Base-by-base conservation (phyloP, 2,797 vertebrate species). In the Oceanodroma leucorhoa region DNA sequence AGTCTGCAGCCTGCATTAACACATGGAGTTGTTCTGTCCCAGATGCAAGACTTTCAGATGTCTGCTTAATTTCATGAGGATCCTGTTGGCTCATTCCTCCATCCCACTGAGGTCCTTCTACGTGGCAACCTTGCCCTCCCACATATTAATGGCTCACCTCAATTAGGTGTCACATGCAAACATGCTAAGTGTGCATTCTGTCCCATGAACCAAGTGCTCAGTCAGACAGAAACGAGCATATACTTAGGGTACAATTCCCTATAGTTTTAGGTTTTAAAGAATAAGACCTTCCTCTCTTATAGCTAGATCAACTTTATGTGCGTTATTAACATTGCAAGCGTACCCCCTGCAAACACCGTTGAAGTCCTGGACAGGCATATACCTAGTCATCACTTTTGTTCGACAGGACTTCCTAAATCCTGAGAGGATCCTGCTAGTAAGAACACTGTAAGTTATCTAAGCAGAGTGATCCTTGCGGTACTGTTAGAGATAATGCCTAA, bases 71-170 rank as follows among this genome's bases (percentile, higher is more conserved):
- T 80, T 75, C 17, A 22, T 0, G 0, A 72, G 8, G 29, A 83
- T 40, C 22, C 2, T 51, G 24, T 32, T 69, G 14, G 4, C 20
- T 79, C 2, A 16, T 65, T 73, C 30, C 20, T 83, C 13, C 13
- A 20, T 29, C 19, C 64, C 60, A 29, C 22, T 64, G 13, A 51
- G 2, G 6, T 62, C n/a, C 17, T 62, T 58, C 26, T 83, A 51
- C 1, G 18, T 3, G 5, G 32, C 18, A 85, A 0, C 8, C 24
- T 69, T 50, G 11, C 27, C 18, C 2, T 57, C 21, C 8, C 4
- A n/a, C 2, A 7, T 53, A n/a, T 38, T 29, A 60, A 50, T 2
- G 1, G 6, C 16, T 92, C 45, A 14, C 9, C 7, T 51, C 64
- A 40, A 5, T 30, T 30, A 57, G 17, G 23, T 58, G 21, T 58